Base-by-base conservation (phyloP, 1,140 invertebrate species). In the Drosophila ironensis region DNA sequence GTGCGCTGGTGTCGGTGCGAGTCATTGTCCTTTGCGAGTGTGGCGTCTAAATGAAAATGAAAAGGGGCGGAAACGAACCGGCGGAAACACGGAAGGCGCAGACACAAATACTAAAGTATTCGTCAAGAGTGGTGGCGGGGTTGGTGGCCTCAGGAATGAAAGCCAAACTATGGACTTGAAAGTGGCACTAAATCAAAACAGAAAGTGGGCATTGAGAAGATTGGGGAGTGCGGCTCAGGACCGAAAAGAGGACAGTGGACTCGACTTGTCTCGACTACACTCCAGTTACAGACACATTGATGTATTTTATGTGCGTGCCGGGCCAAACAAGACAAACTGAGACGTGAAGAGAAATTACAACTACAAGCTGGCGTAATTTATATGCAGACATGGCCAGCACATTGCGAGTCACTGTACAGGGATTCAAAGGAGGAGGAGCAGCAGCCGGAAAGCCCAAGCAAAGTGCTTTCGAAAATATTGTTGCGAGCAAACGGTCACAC, bases 321-420 rank as follows among this genome's bases (percentile, higher is more conserved):
- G 52, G 38, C 51, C 71, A 45, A 66, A 27, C 72, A 59, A 57
- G 78, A 82, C 63, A 77, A 73, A 78, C 77, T 70, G 78, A 46
- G 64, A 77, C 78, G 77, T 84, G 77, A 53, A 63, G 52, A 60
- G 77, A 84, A 82, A 84, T 73, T 66, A 70, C 69, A 84, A 86
- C 73, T 78, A 82, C 78, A 84, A 84, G 73, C 24, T 76, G 70
- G 63, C 64, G 69, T 78, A 84, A 77, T 82, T 82, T 82, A 82
- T 82, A 77, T 84, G 78, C 78, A 84, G 73, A 84, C 78, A 84
- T 82, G 78, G 57, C 57, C 73, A 50, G 76, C 77, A 81, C 77
- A 82, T 77, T 69, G 69, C 66, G 69, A 69, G 67, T 69, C 78
- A 84, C 24, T 41, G 56, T 35, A 56, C 9, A 51, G 42, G 52